These are phyloP conservation scores for Gymnoscopelus microlampas DNA, from an alignment of 2,797 vertebrate species.

Conservation along the genomic window DNA sequence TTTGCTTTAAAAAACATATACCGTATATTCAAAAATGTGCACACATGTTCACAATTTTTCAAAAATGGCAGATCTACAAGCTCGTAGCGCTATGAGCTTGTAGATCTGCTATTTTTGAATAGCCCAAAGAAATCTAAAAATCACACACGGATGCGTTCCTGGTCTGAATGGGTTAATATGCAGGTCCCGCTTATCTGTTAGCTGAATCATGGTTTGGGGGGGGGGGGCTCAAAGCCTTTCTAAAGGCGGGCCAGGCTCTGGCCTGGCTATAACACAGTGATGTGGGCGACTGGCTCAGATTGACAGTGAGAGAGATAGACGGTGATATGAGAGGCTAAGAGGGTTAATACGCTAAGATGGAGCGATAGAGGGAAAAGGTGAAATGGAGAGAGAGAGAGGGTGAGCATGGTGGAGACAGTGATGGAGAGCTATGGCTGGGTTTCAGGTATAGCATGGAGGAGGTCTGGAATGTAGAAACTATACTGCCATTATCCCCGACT, in stretches of 20 bases:
- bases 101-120: too few relatives aligned
- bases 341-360: constrained; percentile 68
- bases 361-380: constrained; percentile 42
- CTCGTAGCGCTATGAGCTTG: too few relatives aligned
- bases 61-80: too few relatives aligned
- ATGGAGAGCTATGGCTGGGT: constrained; percentile 23
- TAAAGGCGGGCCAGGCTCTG: constrained; percentile 36
- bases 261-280: constrained; percentile 33
- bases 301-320: constrained; percentile 64
- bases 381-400: constrained; percentile 10
- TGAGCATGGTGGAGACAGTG: constrained; percentile 34
- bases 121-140: too few relatives aligned
- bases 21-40: too few relatives aligned
- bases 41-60: too few relatives aligned
- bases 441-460: constrained; percentile 15
- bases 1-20: too few relatives aligned
- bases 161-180: constrained; percentile 24
- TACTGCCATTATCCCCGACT: neutral
- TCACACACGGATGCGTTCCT: too few relatives aligned
- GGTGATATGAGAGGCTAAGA: constrained; percentile 66
- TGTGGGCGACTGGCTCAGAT: constrained; percentile 53
- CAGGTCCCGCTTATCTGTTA: constrained; percentile 33
- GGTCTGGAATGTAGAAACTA: constrained; percentile 32
- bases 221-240: constrained; percentile 55
- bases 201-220: constrained; percentile 35